Evolutionary conservation across 2,888 invertebrate species (phyloP), one percentile per base, ranked within the genome.

Genomic region (Volucella inflata): DNA sequence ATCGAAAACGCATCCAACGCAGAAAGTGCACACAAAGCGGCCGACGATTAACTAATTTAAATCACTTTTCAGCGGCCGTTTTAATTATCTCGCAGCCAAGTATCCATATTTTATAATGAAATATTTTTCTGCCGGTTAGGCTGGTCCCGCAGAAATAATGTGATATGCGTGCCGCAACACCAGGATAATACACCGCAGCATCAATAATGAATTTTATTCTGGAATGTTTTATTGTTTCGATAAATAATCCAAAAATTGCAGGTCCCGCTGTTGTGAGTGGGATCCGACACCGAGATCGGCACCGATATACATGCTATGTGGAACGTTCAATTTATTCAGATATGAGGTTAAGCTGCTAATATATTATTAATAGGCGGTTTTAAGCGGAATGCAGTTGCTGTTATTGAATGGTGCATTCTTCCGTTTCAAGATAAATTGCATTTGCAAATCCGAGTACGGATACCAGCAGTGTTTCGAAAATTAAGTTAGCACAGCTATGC

Each of bases 221-320:
- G 30, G 67, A 60, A 80, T 67, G 78, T 62, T 78, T 67, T 78
- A 83, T 83, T 50, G 72, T 44, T 36, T 8, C 62, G 42, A 81
- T 81, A 81, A 76, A 76, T 76, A 65, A 76, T 72, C 50, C 38
- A 76, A 46, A 76, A 81, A 76, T 44, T 48, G 16, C n/a, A n/a
- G 50, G 59, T 59, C 59, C 57, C 38, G 8, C 17, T 50, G 30
- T 16, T 10, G 36, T 44, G 11, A 11, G 44, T 6, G 2, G 11
- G 9, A 12, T 46, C 30, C 6, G 30, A 30, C 6, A 30, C 30
- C 30, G 6, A 6, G 30, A 30, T 30, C 30, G 44, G 38, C 1
- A 42, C 8, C 57, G 36, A 53, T 30, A 53, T 38, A 46, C 51
- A 48, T 21, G n/a, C 21, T 30, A 53, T 53, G 53, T 55, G 40